A percentile compares a stretch with the other conserved stretches of the same genome.
Evolutionary conservation across 2,888 invertebrate genomes (phyloP).

Genomic region (Ceramica pisi): DNA sequence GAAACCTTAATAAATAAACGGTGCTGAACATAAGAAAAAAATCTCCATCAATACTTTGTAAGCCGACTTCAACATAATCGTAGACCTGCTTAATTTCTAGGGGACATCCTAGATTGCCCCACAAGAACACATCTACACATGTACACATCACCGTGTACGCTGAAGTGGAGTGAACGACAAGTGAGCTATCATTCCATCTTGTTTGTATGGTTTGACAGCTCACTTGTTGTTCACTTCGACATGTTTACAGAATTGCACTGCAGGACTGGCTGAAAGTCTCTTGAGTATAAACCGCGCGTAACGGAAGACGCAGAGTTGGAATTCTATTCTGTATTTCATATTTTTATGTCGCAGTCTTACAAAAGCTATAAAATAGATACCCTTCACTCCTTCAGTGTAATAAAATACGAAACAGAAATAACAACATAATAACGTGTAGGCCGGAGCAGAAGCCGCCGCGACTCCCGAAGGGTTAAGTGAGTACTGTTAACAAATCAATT

Average conservation of each 20-base stretch:
- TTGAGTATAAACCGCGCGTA: too few species aligned
- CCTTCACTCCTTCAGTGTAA: constrained; percentile 7
- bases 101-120: background rate
- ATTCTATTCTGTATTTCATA: background rate
- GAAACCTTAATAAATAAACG: too few species aligned
- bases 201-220: too few species aligned
- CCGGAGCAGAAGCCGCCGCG: constrained; percentile 18
- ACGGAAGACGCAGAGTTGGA: too few species aligned
- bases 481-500: constrained; percentile 72
- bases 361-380: background rate
- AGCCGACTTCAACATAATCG: background rate
- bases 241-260: too few species aligned
- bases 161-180: too few species aligned
- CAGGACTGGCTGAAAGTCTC: too few species aligned
- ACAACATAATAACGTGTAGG: constrained; percentile 47
- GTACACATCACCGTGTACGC: too few species aligned
- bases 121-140: background rate
- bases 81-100: background rate
- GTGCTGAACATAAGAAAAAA: too few species aligned
- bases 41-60: too few species aligned
- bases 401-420: constrained; percentile 36
- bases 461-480: constrained; percentile 63
- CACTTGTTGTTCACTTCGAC: too few species aligned
- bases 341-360: background rate
- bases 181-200: too few species aligned